These are phyloP conservation scores for Bathybates hornii DNA, from an alignment of 2,113 vertebrate genomes.

Conservation along the genomic window DNA sequence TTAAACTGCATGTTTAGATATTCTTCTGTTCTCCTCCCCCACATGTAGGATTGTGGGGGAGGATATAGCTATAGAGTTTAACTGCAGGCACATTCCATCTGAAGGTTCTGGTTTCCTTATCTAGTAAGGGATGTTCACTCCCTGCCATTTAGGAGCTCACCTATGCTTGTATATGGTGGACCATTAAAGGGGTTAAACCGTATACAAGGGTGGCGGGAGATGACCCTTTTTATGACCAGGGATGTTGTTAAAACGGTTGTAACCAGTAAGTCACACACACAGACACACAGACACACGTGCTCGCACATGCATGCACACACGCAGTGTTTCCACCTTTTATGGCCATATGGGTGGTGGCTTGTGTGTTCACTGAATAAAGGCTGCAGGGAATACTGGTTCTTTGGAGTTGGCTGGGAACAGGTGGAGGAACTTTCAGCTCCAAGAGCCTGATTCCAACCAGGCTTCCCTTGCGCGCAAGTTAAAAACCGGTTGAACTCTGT, in stretches of 20 bases:
- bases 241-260: neutral
- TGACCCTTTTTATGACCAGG: neutral
- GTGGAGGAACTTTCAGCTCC: neutral
- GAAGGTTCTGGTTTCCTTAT: neutral
- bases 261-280: neutral
- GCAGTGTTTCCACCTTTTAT: neutral
- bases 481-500: neutral
- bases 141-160: neutral
- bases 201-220: neutral
- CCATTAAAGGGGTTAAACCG: neutral
- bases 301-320: neutral
- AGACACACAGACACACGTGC: neutral
- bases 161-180: neutral
- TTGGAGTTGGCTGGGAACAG: neutral
- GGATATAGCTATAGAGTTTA: neutral
- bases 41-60: neutral
- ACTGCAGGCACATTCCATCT: neutral
- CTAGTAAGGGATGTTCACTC: neutral
- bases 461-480: neutral
- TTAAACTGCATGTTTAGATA: neutral
- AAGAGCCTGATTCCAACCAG: neutral
- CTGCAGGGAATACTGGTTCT: neutral
- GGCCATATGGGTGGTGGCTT: neutral
- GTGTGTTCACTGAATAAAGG: neutral
- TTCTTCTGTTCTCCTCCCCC: neutral